Conservation (phyloP, 1,140 invertebrate species). For the Meloidogyne hapla region DNA sequence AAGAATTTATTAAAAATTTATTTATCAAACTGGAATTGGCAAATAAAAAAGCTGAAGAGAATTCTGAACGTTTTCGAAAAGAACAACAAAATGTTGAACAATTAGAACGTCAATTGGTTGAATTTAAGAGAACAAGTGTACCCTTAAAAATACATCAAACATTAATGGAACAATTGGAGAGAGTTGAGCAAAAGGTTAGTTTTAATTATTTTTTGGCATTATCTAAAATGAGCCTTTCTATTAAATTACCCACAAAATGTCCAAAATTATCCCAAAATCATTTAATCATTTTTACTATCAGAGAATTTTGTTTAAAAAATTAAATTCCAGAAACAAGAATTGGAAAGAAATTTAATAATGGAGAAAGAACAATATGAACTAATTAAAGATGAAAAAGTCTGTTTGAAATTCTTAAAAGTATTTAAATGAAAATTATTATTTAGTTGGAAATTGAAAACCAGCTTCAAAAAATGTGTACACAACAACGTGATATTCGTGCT, state of each 20-base stretch:
- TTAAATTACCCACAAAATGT: too few species aligned
- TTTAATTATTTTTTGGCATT: constrained; percentile 9
- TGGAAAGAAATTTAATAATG: constrained; percentile 26
- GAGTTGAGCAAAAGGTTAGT: constrained; percentile 6
- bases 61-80: neutral
- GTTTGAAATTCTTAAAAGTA: constrained; percentile 26
- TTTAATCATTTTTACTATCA: neutral
- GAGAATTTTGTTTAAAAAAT: constrained; percentile 8
- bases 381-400: constrained; percentile 30
- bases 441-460: neutral
- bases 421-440: neutral
- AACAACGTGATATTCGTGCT: constrained; percentile 23
- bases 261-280: too few species aligned
- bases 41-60: neutral
- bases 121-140: constrained; percentile 20
- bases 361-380: constrained; percentile 20
- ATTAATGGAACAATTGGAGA: constrained; percentile 18
- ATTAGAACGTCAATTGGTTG: constrained; percentile 25
- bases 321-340: constrained; percentile 20
- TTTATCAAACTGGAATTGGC: constrained; percentile 14
- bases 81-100: constrained; percentile 19
- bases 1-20: constrained; percentile 15
- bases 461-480: neutral
- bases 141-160: constrained; percentile 11
- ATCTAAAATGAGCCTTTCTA: too few species aligned